Conservation (phyloP, 2,113 vertebrate species). For the Calyptomena viridis region DNA sequence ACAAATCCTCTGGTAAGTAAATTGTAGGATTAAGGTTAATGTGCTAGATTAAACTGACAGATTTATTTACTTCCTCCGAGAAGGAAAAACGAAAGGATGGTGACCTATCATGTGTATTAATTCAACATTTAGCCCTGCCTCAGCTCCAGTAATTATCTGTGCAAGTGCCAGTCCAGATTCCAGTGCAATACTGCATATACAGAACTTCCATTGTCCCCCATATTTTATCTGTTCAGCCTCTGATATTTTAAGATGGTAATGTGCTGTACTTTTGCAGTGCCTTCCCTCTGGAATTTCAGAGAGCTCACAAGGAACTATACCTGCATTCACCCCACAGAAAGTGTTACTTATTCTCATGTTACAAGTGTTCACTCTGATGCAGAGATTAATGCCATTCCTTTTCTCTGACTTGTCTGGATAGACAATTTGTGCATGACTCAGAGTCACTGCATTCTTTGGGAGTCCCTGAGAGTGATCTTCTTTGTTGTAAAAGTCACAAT, state of each 20-base stretch:
- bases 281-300: not conserved
- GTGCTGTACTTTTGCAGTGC: not conserved
- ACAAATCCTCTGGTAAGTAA: slow-evolving; percentile 61
- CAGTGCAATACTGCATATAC: not conserved
- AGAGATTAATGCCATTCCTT: not conserved
- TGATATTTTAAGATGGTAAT: not conserved
- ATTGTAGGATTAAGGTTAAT: slow-evolving; percentile 63
- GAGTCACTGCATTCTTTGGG: not conserved
- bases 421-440: not conserved
- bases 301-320: not conserved
- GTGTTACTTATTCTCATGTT: not conserved
- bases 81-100: not conserved
- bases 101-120: slow-evolving; percentile 27
- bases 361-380: not conserved
- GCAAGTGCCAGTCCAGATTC: not conserved
- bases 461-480: not conserved
- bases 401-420: not conserved
- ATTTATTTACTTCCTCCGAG: slow-evolving; percentile 50
- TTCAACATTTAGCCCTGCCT: slow-evolving; percentile 12
- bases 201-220: not conserved
- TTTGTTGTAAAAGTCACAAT: not conserved
- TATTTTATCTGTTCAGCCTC: not conserved
- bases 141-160: slow-evolving; percentile 5
- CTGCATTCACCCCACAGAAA: not conserved
- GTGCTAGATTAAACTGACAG: slow-evolving; percentile 48